Evolutionary conservation across 2,113 vertebrate species (phyloP).

Genomic region (Upupa epops): DNA sequence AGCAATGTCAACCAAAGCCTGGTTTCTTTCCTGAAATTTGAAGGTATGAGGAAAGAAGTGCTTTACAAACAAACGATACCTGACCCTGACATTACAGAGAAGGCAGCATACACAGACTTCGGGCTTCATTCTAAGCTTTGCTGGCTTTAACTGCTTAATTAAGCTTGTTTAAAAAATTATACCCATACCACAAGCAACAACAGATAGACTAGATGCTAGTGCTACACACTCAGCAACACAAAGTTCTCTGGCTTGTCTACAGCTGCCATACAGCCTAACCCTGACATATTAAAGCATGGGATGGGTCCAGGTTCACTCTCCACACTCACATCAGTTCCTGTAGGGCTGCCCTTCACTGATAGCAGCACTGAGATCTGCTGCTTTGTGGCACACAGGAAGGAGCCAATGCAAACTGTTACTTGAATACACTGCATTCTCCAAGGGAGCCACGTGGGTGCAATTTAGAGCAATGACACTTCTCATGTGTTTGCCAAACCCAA

Average conservation of each 20-base stretch:
- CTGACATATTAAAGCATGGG: background rate
- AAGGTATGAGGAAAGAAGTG: background rate
- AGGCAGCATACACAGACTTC: background rate
- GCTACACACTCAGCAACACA: background rate
- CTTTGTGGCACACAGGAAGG: background rate
- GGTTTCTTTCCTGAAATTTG: background rate
- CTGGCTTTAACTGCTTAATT: background rate
- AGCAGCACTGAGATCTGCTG: background rate
- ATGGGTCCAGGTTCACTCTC: background rate
- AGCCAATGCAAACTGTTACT: background rate
- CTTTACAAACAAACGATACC: background rate
- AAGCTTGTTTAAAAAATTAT: background rate
- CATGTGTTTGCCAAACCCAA: background rate
- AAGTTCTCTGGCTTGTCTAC: background rate
- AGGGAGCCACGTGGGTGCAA: background rate
- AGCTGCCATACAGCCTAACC: background rate
- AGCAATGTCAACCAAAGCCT: background rate
- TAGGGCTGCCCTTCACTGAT: background rate
- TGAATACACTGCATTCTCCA: background rate
- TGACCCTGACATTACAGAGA: background rate
- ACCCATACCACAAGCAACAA: background rate
- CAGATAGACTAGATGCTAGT: background rate
- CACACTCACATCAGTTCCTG: fast-evolving
- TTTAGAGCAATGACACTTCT: background rate
- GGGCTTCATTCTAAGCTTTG: conserved; percentile 1